Evolutionary conservation across 2,113 vertebrate species (phyloP).

Genomic region (Tympanuchus pallidicinctus): DNA sequence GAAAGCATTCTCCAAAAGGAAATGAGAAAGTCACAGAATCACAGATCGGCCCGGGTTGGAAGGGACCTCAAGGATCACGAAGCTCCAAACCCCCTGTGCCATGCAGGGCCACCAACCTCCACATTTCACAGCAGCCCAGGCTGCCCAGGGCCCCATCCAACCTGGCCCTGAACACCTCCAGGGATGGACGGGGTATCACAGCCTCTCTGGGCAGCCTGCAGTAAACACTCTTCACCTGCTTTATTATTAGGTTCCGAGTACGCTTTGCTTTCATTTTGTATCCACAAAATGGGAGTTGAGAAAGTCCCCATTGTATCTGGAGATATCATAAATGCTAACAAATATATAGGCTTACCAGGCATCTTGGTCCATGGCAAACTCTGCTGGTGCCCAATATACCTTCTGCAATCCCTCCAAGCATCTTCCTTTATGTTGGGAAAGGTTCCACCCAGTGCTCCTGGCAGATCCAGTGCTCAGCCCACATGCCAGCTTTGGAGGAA

Average conservation of each 20-base stretch:
- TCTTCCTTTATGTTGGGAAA: background rate
- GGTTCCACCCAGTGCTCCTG: background rate
- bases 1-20: background rate
- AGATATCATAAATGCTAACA: background rate
- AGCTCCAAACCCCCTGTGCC: too few species aligned
- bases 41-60: too few species aligned
- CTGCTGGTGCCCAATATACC: background rate
- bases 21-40: background rate
- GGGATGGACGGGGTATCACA: too few species aligned
- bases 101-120: too few species aligned
- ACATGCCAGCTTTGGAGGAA: background rate
- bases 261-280: background rate
- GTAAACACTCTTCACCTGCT: background rate
- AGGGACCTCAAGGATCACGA: too few species aligned
- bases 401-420: background rate
- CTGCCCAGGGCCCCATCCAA: too few species aligned
- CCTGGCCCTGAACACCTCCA: too few species aligned
- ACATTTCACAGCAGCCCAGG: too few species aligned
- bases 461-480: background rate
- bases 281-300: background rate
- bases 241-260: background rate
- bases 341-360: accelerated
- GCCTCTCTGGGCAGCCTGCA: background rate
- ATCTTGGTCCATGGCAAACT: background rate
- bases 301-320: background rate